These are phyloP conservation scores for Prionailurus viverrinus DNA, from an alignment of 2,113 vertebrate genomes.

Conservation along the genomic window DNA sequence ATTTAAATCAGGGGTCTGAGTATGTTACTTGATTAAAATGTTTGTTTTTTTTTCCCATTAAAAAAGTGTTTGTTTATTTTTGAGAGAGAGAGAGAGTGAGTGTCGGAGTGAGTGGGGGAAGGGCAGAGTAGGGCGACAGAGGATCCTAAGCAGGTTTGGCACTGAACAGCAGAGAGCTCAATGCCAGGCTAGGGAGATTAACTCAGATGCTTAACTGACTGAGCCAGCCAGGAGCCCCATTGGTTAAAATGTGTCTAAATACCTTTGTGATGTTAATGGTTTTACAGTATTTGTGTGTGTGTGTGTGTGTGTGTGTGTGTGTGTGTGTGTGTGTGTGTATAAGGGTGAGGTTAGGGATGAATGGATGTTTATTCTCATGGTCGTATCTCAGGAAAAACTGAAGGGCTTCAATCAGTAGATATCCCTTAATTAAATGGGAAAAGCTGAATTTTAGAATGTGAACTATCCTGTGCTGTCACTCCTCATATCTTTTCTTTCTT, in stretches of 20 bases:
- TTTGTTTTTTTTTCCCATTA: not conserved
- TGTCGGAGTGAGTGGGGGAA: too few relatives aligned
- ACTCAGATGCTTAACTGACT: too few relatives aligned
- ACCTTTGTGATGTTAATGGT: not conserved
- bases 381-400: not conserved
- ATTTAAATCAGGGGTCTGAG: not conserved
- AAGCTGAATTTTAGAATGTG: not conserved
- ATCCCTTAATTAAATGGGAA: not conserved
- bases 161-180: too few relatives aligned
- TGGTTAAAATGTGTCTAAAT: constrained; percentile 6
- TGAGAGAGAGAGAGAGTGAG: too few relatives aligned
- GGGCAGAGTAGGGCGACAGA: too few relatives aligned
- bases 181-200: too few relatives aligned
- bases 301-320: not conserved
- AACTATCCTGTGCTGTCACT: not conserved
- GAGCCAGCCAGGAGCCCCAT: not conserved
- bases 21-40: constrained; percentile 26
- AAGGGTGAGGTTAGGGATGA: not conserved
- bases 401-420: not conserved
- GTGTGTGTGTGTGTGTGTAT: not conserved
- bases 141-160: too few relatives aligned
- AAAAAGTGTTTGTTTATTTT: too few relatives aligned
- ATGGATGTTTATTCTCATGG: not conserved
- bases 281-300: not conserved
- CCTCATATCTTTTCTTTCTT: not conserved